Evolutionary conservation across 2,113 vertebrate species (phyloP).

Genomic region (Emydocephalus ijimae): DNA sequence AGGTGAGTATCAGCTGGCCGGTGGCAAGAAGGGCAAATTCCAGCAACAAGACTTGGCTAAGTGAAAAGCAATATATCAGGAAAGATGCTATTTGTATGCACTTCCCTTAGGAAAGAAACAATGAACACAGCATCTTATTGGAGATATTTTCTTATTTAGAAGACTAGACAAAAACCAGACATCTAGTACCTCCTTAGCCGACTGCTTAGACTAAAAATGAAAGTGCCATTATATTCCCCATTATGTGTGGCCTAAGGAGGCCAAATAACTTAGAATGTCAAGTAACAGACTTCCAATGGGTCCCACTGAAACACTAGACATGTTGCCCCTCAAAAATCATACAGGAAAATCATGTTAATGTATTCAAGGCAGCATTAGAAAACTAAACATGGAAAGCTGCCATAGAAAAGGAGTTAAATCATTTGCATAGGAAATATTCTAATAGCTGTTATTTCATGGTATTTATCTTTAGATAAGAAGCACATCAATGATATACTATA

Average conservation of each 20-base stretch:
- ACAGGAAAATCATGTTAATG: not conserved
- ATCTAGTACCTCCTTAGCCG: not conserved
- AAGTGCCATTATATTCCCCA: not conserved
- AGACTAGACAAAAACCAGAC: not conserved
- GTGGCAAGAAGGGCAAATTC: not conserved
- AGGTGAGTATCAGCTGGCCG: not conserved
- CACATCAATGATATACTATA: not conserved
- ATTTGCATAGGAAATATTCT: not conserved
- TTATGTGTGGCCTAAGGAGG: not conserved
- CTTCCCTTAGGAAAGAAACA: not conserved
- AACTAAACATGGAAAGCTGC: not conserved
- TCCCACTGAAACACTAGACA: not conserved
- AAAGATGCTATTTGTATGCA: not conserved
- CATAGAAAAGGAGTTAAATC: not conserved
- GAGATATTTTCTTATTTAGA: not conserved
- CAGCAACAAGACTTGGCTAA: not conserved
- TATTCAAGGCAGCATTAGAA: not conserved
- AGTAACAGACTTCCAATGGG: not conserved
- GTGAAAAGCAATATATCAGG: not conserved
- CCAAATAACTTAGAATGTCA: not conserved
- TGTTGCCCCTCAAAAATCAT: not conserved
- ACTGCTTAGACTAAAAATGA: not conserved
- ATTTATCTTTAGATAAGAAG: not conserved
- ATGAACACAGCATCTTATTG: not conserved
- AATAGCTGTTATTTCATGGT: not conserved